A percentile compares a stretch with the other conserved stretches of the same genome.
Conservation (phyloP, 2,797 vertebrate genomes). For the Crenichthys baileyi region DNA sequence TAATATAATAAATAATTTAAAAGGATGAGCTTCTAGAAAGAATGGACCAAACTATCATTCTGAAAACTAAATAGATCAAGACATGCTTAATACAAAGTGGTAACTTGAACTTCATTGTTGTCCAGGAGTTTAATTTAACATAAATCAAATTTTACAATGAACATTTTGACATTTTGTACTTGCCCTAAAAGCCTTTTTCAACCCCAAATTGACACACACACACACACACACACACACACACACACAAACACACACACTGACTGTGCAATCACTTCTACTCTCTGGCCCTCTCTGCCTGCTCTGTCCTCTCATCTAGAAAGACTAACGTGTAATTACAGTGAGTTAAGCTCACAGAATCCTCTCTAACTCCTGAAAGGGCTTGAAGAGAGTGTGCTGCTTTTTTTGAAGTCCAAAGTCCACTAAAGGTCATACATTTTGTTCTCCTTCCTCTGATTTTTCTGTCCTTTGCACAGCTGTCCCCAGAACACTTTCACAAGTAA, state of each 20-base stretch:
- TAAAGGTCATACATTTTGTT: conserved; percentile 55
- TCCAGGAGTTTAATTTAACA: conserved; percentile 5
- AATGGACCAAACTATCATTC: not conserved
- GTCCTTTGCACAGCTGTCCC: conserved; percentile 5
- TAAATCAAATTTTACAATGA: not conserved
- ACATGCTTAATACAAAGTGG: not conserved
- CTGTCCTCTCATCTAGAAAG: conserved; percentile 53
- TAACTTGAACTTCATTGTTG: not conserved
- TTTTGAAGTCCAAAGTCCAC: conserved; percentile 38
- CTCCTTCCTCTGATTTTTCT: conserved; percentile 12
- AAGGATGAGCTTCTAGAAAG: not conserved
- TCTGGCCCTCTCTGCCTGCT: conserved; percentile 31
- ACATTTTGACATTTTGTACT: conserved; percentile 10
- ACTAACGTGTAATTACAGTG: conserved; percentile 70
- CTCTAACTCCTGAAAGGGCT: conserved; percentile 47
- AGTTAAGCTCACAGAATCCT: conserved; percentile 58
- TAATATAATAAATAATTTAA: not conserved
- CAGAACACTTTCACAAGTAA: not conserved
- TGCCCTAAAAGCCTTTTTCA: conserved; percentile 16
- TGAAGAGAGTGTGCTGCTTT: conserved; percentile 50
- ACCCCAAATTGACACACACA: conserved; percentile 14
- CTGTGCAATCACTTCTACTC: conserved; percentile 14
- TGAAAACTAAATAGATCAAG: not conserved
- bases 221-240: conserved; percentile 20
- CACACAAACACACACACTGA: conserved; percentile 12